These are phyloP conservation scores for Triplophysa bombifrons DNA, from an alignment of 2,797 vertebrate genomes.

Conservation along the genomic window DNA sequence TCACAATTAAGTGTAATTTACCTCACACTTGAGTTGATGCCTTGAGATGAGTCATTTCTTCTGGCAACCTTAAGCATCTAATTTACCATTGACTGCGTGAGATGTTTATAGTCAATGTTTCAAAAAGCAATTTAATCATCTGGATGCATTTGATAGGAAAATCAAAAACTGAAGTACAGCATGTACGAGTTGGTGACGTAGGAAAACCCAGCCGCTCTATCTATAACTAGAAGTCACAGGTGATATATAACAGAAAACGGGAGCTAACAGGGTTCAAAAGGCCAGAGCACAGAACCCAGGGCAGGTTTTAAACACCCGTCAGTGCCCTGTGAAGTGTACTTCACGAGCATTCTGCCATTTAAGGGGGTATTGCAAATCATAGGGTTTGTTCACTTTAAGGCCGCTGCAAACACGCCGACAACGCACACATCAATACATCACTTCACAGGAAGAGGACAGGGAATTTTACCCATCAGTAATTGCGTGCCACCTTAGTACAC, in stretches of 20 bases:
- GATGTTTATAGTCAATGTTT: conserved; percentile 2
- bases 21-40: not conserved
- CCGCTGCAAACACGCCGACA: not conserved
- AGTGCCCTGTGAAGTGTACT: not conserved
- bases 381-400: not conserved
- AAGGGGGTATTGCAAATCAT: not conserved
- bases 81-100: not conserved
- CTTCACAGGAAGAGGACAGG: not conserved
- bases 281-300: not conserved
- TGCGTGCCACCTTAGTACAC: not conserved
- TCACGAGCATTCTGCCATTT: not conserved
- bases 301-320: not conserved
- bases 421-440: not conserved
- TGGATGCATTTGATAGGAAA: not conserved
- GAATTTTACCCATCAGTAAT: not conserved
- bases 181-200: not conserved
- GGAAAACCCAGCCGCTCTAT: too few relatives aligned
- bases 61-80: not conserved
- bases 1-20: not conserved
- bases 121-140: not conserved
- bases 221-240: not conserved
- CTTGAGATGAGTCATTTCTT: conserved; percentile 6
- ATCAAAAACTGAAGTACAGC: not conserved
- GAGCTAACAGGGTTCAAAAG: not conserved
- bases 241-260: conserved; percentile 2